Base-by-base conservation (phyloP, 2,888 invertebrate genomes). In the Amiota mariae region DNA sequence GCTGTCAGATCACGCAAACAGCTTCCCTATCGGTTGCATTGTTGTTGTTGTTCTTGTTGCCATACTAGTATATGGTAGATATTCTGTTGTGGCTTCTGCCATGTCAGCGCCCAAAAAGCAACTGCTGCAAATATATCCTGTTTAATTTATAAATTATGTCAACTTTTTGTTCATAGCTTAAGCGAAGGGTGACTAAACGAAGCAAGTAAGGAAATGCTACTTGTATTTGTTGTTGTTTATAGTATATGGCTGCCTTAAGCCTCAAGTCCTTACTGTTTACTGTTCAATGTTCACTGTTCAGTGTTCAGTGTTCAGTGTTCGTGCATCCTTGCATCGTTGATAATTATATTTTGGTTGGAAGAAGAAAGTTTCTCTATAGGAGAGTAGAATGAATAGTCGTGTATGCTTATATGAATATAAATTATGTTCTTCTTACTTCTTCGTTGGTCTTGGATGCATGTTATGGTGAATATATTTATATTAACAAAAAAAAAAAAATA, bases 81-180 rank as follows among this genome's bases (percentile, higher is more conserved):
- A 48, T 18, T 67, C 51, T 67, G 67, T 67, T 67, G 67, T 67
- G 67, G 67, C 67, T 67, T 67, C 68, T 76, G 81, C 82, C 76
- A 72, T 81, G 81, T 83, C 77, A 76, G 71, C 75, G 74, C 78
- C 80, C 78, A 73, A 77, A 36, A 36, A 79, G 78, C 67, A 51
- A 67, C 51, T 47, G 36, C 36, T 36, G 67, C 49, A 67, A 67
- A 67, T 67, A 67, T 67, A 67, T 67, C 67, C 67, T 67, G 67
- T 67, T 67, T 67, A 67, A 67, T 67, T 67, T 67, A 67, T 67
- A 67, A 67, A 67, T 67, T 67, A 67, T 67, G 67, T 67, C 67
- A 67, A 67, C 67, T 67, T 67, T 51, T 67, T 51, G 67, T 67
- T 20, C 15, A 36, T 6, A 36, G 36, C 36, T 36, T 36, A 36